Evolutionary conservation across 2,888 invertebrate species (phyloP).

Genomic region (Ariolimax columbianus): DNA sequence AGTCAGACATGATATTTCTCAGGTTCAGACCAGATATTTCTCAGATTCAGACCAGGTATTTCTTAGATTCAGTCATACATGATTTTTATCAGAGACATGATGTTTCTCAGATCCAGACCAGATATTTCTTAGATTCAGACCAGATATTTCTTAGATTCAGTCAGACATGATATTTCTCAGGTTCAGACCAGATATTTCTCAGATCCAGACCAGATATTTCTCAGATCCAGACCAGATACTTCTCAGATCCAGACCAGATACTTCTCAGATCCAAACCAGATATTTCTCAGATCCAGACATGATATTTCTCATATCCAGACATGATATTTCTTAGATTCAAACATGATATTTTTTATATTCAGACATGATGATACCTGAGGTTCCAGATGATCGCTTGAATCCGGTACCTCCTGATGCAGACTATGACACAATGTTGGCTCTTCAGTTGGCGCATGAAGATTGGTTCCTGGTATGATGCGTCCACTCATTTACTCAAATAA

Average conservation of each 20-base stretch:
- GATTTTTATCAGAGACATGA: too few relatives aligned
- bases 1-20: neutral
- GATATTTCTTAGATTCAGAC: too few relatives aligned
- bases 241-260: too few relatives aligned
- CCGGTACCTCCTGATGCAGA: conserved; percentile 49
- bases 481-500: neutral
- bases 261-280: too few relatives aligned
- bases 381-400: neutral
- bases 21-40: neutral
- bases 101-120: too few relatives aligned
- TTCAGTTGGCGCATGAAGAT: conserved; percentile 53
- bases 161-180: too few relatives aligned
- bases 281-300: neutral
- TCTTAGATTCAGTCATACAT: too few relatives aligned
- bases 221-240: too few relatives aligned
- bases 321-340: neutral
- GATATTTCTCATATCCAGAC: neutral
- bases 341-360: neutral
- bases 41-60: neutral
- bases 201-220: too few relatives aligned
- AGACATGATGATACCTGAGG: neutral
- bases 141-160: too few relatives aligned
- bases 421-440: conserved; percentile 55
- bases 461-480: conserved; percentile 10
- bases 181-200: too few relatives aligned